Evolutionary conservation across 1,140 invertebrate species (phyloP).

Genomic region (Oreohelix idahoensis): DNA sequence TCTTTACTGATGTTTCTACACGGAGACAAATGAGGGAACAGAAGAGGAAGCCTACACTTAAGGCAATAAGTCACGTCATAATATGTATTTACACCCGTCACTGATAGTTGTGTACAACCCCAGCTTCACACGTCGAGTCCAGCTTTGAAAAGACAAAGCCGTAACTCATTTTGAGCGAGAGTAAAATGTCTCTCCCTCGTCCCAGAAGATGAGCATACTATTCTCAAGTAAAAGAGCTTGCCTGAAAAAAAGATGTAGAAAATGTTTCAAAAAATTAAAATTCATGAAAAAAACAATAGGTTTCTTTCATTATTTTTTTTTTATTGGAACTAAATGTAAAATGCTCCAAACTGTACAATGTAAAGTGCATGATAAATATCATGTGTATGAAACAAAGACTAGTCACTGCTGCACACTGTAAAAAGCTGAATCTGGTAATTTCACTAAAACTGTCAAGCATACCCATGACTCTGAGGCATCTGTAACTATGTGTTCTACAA

Average conservation of each 20-base stretch:
- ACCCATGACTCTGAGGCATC: no score
- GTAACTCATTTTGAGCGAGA: not conserved
- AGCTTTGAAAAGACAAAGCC: not conserved
- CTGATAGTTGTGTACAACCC: no score
- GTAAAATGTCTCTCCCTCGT: not conserved
- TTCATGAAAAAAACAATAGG: constrained; percentile 1
- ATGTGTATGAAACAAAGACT: not conserved
- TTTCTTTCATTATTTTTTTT: not conserved
- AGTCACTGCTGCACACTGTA: not conserved
- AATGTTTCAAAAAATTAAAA: not conserved
- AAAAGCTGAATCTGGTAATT: no score
- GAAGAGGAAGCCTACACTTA: no score
- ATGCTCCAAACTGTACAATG: not conserved
- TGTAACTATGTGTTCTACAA: no score
- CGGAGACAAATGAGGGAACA: no score
- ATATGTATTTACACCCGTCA: no score
- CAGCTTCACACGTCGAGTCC: no score
- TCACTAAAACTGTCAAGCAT: no score
- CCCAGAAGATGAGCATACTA: not conserved
- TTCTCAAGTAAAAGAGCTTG: not conserved
- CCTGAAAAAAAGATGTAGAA: not conserved
- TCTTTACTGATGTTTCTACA: no score
- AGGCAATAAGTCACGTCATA: no score
- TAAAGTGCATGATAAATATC: not conserved
- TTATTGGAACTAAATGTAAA: not conserved